These are phyloP conservation scores for Verasper variegatus DNA, from an alignment of 2,113 vertebrate genomes.

Conservation along the genomic window DNA sequence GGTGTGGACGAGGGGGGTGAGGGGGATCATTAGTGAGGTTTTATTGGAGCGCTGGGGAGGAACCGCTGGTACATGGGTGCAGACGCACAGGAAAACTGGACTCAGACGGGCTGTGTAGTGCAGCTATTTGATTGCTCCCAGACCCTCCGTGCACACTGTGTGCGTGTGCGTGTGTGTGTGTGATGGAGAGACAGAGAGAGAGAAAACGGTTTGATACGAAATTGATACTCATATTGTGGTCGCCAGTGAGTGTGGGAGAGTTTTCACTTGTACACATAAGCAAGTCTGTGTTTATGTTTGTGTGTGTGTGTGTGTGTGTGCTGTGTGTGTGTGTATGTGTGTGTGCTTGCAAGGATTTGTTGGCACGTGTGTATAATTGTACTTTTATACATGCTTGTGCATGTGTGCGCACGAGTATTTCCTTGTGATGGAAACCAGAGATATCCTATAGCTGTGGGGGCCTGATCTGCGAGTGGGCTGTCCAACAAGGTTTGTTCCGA, in stretches of 20 bases:
- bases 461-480: constrained; percentile 53
- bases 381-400: constrained; percentile 46
- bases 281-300: not conserved
- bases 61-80: constrained; percentile 76
- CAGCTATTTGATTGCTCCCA: constrained; percentile 82
- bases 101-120: constrained; percentile 69
- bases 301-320: constrained; percentile 8
- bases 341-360: constrained; percentile 37
- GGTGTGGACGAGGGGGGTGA: constrained; percentile 70
- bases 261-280: constrained; percentile 26
- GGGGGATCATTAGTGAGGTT: constrained; percentile 81
- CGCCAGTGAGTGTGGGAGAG: not conserved
- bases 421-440: constrained; percentile 72
- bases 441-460: constrained; percentile 57
- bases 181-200: constrained; percentile 13
- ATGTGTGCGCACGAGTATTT: constrained; percentile 37
- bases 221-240: constrained; percentile 26
- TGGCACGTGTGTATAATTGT: constrained; percentile 57
- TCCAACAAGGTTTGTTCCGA: constrained; percentile 65
- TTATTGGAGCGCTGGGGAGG: constrained; percentile 80
- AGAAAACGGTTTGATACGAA: constrained; percentile 45
- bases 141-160: constrained; percentile 57
- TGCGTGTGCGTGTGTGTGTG: constrained; percentile 27
- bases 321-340: not conserved
- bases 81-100: constrained; percentile 80